A percentile compares a stretch with the other conserved stretches of the same genome.
Evolutionary conservation across 2,113 vertebrate genomes (phyloP).

Genomic region (Neodon shergylaensis): DNA sequence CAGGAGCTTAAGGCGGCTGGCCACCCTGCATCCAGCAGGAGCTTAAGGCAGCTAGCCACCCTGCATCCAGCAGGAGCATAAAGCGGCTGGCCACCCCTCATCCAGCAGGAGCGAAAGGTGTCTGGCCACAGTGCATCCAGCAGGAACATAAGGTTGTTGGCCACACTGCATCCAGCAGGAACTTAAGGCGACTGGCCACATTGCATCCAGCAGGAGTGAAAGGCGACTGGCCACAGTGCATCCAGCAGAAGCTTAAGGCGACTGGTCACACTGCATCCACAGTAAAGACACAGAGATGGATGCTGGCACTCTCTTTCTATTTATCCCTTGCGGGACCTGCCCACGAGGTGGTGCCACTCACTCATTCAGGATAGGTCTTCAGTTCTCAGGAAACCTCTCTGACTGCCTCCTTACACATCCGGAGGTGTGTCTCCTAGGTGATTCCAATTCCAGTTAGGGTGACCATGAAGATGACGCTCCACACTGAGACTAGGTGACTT

Average conservation of each 20-base stretch:
- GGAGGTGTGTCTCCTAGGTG: neutral
- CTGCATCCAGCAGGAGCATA: neutral
- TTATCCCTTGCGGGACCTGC: no score
- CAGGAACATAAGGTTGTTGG: neutral
- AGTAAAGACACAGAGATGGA: neutral
- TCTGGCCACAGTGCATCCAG: neutral
- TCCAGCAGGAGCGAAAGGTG: neutral
- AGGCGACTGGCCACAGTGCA: neutral
- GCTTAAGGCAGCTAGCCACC: neutral
- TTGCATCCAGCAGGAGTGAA: neutral
- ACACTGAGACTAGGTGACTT: neutral
- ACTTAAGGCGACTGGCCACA: neutral
- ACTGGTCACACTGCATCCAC: neutral
- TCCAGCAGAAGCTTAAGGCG: neutral
- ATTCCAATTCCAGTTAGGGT: neutral
- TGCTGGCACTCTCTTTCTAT: neutral
- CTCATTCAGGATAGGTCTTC: neutral
- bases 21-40: neutral
- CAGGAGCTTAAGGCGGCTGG: no score
- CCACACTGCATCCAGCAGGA: neutral
- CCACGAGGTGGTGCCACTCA: neutral
- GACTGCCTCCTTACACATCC: neutral
- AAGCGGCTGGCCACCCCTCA: neutral
- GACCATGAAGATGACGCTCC: neutral
- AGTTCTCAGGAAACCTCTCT: neutral